phyloP scores from a whole-genome alignment of 2,888 invertebrate species.

The Chrysolina americana region DNA sequence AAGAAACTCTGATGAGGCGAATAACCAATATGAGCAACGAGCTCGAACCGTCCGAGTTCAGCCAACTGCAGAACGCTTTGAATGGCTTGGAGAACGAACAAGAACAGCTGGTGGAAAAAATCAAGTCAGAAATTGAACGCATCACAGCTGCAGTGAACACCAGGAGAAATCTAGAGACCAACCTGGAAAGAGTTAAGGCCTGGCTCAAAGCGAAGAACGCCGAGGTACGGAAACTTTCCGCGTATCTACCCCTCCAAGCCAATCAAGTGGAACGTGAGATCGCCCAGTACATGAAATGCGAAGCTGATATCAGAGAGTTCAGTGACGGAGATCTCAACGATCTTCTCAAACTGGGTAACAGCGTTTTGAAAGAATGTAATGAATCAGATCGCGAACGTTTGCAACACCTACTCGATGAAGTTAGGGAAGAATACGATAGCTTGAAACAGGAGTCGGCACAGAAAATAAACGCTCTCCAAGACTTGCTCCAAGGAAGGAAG shows the following conservation, averaged over 20 bases:
- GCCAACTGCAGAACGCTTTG: slow-evolving; percentile 82
- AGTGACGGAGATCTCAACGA: slow-evolving; percentile 82
- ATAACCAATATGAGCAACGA: slow-evolving; percentile 88
- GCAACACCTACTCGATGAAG: slow-evolving; percentile 78
- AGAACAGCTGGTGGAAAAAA: slow-evolving; percentile 78
- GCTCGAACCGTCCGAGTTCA: slow-evolving; percentile 87
- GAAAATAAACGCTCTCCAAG: slow-evolving; percentile 80
- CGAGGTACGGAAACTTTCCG: slow-evolving; percentile 83
- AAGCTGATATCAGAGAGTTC: slow-evolving; percentile 84
- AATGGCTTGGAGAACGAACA: slow-evolving; percentile 83
- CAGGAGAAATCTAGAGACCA: slow-evolving; percentile 83
- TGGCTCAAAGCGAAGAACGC: slow-evolving; percentile 86
- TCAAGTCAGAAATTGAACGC: slow-evolving; percentile 82
- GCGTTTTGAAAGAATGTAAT: slow-evolving; percentile 86
- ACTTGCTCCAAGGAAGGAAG: slow-evolving; percentile 83
- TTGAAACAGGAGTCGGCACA: slow-evolving; percentile 82
- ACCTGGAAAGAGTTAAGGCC: slow-evolving; percentile 83
- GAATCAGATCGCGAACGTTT: slow-evolving; percentile 78
- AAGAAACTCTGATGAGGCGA: slow-evolving; percentile 87
- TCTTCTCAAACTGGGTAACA: slow-evolving; percentile 82
- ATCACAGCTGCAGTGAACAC: slow-evolving; percentile 80
- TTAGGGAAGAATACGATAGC: slow-evolving; percentile 81
- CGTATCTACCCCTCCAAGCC: slow-evolving; percentile 85
- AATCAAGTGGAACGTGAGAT: slow-evolving; percentile 88
- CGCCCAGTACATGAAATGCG: slow-evolving; percentile 81